Conservation (phyloP, 2,888 invertebrate genomes). For the Cistogaster globosa region DNA sequence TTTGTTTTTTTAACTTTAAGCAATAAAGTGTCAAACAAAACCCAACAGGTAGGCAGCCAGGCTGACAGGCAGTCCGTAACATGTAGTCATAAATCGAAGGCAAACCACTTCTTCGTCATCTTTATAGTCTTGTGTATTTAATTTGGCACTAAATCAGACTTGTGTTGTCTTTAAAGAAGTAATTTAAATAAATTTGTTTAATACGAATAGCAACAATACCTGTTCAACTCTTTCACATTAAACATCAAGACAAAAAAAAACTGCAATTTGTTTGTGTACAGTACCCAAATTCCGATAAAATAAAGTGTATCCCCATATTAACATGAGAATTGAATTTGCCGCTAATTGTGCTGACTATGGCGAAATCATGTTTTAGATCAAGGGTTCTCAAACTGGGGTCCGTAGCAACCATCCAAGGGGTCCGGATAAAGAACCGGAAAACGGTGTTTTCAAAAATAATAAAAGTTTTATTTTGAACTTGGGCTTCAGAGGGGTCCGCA, state of each 20-base stretch:
- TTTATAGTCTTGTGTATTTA: constrained; percentile 32
- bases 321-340: too few species aligned
- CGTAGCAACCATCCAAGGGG: too few species aligned
- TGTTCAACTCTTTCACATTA: constrained; percentile 1
- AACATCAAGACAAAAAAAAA: constrained; percentile 2
- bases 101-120: constrained; percentile 50
- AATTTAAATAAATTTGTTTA: constrained; percentile 30
- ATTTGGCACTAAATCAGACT: constrained; percentile 33
- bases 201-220: constrained; percentile 23
- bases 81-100: constrained; percentile 57
- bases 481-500: too few species aligned
- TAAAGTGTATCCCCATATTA: too few species aligned
- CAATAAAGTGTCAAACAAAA: constrained; percentile 53
- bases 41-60: constrained; percentile 33
- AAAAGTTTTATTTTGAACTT: too few species aligned
- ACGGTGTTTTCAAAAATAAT: too few species aligned
- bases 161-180: not conserved
- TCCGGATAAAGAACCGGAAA: too few species aligned
- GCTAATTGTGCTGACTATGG: too few species aligned
- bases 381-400: too few species aligned
- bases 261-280: too few species aligned
- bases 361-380: too few species aligned
- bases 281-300: too few species aligned
- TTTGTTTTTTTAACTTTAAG: constrained; percentile 33
- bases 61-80: not conserved